Base-by-base conservation (phyloP, 2,113 vertebrate species). In the Seriola dumerili region DNA sequence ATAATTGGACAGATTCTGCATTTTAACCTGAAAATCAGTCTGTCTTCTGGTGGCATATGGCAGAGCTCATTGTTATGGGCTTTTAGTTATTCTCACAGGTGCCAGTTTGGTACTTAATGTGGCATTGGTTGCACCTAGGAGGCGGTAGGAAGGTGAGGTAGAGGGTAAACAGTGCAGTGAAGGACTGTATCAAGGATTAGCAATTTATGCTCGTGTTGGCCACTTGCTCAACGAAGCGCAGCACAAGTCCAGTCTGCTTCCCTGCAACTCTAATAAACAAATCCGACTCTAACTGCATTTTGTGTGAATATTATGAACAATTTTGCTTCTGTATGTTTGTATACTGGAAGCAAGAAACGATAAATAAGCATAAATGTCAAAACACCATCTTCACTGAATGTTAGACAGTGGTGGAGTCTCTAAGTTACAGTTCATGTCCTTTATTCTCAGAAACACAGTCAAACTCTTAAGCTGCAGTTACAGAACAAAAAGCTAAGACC, bases 111-210 rank as follows among this genome's bases (percentile, higher is more conserved):
- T 63, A 8, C 29, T 40, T 25, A 4, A 4, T 2, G 8, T 38
- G 17, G 42, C 76, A 76, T 13, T 70, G 64, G 57, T 71, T 66
- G 61, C 19, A 25, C 19, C 58, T 25, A 16, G 13, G 21, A 40
- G 21, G 32, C 34, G 14, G 21, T 25, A 63, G 59, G 59, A 58
- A 78, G 73, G 81, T 78, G 65, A 75, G 65, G 58, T 14, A 11
- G 29, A 54, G 59, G 52, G 44, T 67, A 75, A 58, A 40, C 82
- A 42, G 65, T 23, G 64, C 42, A 36, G 40, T 38, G 38, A 34
- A 71, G 61, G 55, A 46, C 58, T 83, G 54, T 77, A 32, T 77
- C 68, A 55, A 19, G 65, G 73, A 78, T 86, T 81, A 72, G 46
- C 34, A 55, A 50, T 66, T 42, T 65, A 72, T 54, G 34, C 57